Percentiles rank a stretch among this genome's conserved stretches.
These are phyloP conservation scores for Agapostemon virescens DNA, from an alignment of 2,888 invertebrate species.

Conservation along the genomic window DNA sequence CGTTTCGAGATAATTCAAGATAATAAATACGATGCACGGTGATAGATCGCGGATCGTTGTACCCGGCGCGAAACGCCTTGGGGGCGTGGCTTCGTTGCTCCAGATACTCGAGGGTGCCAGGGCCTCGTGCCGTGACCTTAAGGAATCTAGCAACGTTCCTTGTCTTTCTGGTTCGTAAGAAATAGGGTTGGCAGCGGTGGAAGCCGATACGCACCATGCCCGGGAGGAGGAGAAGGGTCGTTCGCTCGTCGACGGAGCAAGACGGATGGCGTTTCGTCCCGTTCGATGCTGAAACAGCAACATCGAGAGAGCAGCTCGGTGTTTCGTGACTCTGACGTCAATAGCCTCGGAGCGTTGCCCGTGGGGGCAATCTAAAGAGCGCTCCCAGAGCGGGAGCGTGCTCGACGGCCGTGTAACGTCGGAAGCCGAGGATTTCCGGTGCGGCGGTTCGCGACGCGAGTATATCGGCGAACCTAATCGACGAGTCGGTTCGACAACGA, in stretches of 20 bases:
- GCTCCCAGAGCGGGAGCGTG: background rate
- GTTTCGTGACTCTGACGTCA: background rate
- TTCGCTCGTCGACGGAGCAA: background rate
- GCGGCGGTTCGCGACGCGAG: background rate
- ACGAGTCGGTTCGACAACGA: constrained; percentile 23
- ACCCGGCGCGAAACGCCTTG: too few relatives aligned
- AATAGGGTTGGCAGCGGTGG: background rate
- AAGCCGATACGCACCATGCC: background rate
- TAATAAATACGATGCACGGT: too few relatives aligned
- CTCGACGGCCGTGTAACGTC: background rate
- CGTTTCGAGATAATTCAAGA: too few relatives aligned
- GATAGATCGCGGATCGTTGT: too few relatives aligned
- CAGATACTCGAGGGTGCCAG: background rate
- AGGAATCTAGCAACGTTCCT: background rate
- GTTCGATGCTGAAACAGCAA: background rate
- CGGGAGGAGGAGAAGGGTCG: background rate
- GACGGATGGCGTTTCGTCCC: background rate
- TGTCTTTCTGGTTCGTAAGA: background rate
- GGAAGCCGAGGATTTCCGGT: constrained; percentile 1
- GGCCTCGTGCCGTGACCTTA: background rate
- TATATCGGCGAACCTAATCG: background rate
- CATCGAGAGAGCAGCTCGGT: background rate
- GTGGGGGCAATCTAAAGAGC: background rate
- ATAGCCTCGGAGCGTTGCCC: background rate
- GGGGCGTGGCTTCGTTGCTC: too few relatives aligned